Conservation (phyloP, 1,140 invertebrate genomes). For the Venturia canescens region DNA sequence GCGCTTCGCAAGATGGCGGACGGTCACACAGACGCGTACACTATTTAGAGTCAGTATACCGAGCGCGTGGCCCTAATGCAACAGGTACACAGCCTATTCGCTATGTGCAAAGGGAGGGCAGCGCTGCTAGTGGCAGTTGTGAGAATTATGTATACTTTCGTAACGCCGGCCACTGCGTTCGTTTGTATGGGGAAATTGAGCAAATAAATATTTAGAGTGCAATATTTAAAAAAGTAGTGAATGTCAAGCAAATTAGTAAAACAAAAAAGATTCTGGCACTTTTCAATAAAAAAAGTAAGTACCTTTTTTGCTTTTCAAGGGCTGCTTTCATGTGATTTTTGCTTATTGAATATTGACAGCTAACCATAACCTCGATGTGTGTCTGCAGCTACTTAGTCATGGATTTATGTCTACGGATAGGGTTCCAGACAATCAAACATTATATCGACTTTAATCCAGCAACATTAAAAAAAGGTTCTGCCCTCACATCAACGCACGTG, state of each 20-base stretch:
- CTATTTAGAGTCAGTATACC: too few species aligned
- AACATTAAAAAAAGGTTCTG: constrained; percentile 14
- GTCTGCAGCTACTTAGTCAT: constrained; percentile 6
- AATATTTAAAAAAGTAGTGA: constrained; percentile 7
- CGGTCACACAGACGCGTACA: too few species aligned
- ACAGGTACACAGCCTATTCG: too few species aligned
- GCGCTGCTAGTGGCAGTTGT: constrained; percentile 20
- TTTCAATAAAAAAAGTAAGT: neutral
- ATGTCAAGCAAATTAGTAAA: constrained; percentile 14
- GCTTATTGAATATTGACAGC: neutral
- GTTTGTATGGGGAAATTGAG: constrained; percentile 31
- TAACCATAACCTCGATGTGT: constrained; percentile 15
- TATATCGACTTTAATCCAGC: constrained; percentile 37
- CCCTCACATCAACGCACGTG: neutral
- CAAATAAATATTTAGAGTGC: too few species aligned
- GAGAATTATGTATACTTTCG: neutral
- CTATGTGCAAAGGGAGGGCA: neutral
- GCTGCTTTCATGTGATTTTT: constrained; percentile 1
- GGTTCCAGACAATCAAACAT: constrained; percentile 24
- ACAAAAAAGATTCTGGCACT: neutral
- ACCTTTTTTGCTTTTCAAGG: constrained; percentile 25
- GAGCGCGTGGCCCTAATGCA: too few species aligned
- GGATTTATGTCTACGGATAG: constrained; percentile 18
- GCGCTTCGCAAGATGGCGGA: too few species aligned
- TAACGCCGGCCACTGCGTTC: constrained; percentile 13